Evolutionary conservation across 2,113 vertebrate genomes (phyloP).

Genomic region (human (Homo sapiens)): DNA sequence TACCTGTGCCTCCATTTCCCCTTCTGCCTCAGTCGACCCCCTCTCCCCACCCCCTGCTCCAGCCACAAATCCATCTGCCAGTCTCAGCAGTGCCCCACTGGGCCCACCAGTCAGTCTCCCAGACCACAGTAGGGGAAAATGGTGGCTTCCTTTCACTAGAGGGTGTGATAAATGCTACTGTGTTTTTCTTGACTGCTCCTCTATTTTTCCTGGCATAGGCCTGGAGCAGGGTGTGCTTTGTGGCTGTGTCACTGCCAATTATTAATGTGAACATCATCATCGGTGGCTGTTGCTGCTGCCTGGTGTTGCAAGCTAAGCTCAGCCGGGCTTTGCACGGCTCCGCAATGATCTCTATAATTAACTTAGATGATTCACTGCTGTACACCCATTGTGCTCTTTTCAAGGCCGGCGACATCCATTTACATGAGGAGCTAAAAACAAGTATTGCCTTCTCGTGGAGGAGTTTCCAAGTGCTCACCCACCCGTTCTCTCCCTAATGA

Average conservation of each 20-base stretch:
- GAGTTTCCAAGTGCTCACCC: neutral
- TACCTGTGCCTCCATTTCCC: neutral
- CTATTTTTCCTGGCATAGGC: slow-evolving; percentile 71
- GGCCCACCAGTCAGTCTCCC: neutral
- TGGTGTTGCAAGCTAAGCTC: slow-evolving; percentile 52
- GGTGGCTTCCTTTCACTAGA: neutral
- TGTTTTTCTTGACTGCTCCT: slow-evolving; percentile 48
- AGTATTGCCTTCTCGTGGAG: neutral
- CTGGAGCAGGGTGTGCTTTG: slow-evolving; percentile 42
- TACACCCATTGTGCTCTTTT: slow-evolving; percentile 17
- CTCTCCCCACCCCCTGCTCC: neutral
- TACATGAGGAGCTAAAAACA: slow-evolving; percentile 11
- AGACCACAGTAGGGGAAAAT: neutral
- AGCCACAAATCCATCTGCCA: neutral
- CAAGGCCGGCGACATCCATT: slow-evolving; percentile 29
- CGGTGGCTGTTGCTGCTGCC: neutral
- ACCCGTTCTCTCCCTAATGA: neutral
- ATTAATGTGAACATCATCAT: slow-evolving; percentile 65
- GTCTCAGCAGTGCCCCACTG: neutral
- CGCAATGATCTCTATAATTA: slow-evolving; percentile 63
- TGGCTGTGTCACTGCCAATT: slow-evolving; percentile 72
- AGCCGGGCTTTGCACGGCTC: neutral
- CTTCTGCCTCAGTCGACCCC: neutral
- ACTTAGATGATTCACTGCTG: slow-evolving; percentile 62
- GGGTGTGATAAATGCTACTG: neutral